These are phyloP conservation scores for Pyrgilauda ruficollis DNA, from an alignment of 2,113 vertebrate species.

Conservation along the genomic window DNA sequence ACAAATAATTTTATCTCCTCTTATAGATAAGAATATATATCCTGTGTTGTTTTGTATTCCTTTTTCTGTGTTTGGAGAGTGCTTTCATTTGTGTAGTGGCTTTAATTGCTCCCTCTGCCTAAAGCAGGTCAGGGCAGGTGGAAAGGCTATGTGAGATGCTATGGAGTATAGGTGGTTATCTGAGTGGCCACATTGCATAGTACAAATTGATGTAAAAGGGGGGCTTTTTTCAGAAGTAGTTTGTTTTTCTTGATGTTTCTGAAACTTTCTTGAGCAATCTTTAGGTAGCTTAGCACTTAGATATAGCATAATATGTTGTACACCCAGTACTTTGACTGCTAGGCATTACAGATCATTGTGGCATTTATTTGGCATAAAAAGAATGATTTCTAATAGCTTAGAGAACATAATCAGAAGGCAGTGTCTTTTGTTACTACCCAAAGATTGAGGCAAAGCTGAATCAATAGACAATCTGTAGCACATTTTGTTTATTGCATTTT, in stretches of 20 bases:
- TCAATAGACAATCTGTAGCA: neutral
- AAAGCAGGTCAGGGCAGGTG: neutral
- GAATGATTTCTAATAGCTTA: neutral
- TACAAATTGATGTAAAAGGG: neutral
- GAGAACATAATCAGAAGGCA: neutral
- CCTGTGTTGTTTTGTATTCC: neutral
- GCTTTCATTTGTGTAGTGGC: neutral
- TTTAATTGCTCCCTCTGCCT: neutral
- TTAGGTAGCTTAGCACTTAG: neutral
- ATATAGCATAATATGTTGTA: neutral
- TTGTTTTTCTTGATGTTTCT: neutral
- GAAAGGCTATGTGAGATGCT: neutral
- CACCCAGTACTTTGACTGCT: neutral
- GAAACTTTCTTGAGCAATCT: neutral
- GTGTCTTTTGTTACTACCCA: neutral
- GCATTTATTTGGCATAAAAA: neutral
- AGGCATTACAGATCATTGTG: neutral
- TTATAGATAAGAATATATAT: neutral
- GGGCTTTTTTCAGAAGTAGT: neutral
- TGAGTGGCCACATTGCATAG: neutral
- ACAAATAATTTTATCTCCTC: neutral
- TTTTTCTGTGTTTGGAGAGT: neutral
- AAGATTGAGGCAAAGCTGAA: neutral
- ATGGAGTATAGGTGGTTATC: neutral
- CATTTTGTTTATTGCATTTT: neutral